phyloP scores from a whole-genome alignment of 2,113 vertebrate genomes.

The Rhinopomastus cyanomelas region DNA sequence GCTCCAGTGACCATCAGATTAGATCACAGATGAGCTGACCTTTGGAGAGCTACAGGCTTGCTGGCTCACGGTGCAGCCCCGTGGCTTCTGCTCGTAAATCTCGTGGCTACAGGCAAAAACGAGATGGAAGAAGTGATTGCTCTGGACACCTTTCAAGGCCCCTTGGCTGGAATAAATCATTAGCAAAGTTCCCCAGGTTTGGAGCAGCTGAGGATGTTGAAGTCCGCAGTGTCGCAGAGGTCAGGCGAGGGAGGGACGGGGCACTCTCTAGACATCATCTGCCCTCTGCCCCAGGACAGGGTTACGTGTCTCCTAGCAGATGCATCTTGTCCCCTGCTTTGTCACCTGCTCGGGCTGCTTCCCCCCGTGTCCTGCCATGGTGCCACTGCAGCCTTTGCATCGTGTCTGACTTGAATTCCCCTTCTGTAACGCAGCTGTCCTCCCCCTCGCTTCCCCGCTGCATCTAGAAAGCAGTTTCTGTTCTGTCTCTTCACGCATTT shows the following conservation, averaged over 20 bases:
- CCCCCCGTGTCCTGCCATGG: background rate
- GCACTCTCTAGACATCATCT: background rate
- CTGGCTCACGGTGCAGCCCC: background rate
- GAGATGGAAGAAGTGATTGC: constrained; percentile 16
- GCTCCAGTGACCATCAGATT: constrained; percentile 39
- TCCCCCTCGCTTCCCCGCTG: background rate
- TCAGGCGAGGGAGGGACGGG: background rate
- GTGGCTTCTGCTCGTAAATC: constrained; percentile 42
- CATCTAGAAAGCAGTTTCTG: background rate
- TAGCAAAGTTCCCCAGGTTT: constrained; percentile 3
- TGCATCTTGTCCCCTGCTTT: background rate
- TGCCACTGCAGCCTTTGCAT: background rate
- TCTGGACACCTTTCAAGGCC: background rate
- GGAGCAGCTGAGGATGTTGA: constrained; percentile 35
- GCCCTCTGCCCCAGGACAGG: background rate
- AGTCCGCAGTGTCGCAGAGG: background rate
- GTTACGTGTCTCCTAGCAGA: background rate
- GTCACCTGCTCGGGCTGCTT: background rate
- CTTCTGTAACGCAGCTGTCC: background rate
- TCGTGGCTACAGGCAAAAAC: constrained; percentile 44
- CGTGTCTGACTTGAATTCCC: background rate
- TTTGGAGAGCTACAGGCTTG: constrained; percentile 49
- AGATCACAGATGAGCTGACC: constrained; percentile 61
- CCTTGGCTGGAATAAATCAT: constrained; percentile 38
- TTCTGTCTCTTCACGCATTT: background rate